Conservation (phyloP, 1,140 invertebrate species). For the Drosophila micromelanica region DNA sequence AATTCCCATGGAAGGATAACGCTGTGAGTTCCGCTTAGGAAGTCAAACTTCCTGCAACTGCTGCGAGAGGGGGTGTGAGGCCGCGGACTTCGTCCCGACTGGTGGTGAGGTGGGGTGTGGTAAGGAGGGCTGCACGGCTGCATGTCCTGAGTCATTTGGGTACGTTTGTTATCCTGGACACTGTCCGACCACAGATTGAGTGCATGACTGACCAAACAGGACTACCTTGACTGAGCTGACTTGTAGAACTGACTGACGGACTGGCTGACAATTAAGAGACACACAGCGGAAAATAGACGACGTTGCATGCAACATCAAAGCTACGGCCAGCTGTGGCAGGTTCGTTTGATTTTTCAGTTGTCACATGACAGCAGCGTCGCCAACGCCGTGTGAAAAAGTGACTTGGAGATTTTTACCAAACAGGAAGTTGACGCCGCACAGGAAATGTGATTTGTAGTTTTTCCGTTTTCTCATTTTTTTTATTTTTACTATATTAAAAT, state of each 20-base stretch:
- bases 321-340: conserved; percentile 54
- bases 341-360: conserved; percentile 62
- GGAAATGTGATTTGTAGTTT: conserved; percentile 82
- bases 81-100: conserved; percentile 28
- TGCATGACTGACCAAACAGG: conserved; percentile 74
- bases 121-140: conserved; percentile 23
- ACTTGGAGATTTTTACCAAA: conserved; percentile 66
- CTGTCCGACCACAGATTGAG: conserved; percentile 65
- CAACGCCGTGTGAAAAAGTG: conserved; percentile 66
- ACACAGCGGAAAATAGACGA: conserved; percentile 75
- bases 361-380: conserved; percentile 39
- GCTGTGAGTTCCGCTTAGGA: conserved; percentile 72
- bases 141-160: conserved; percentile 41
- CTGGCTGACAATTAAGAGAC: conserved; percentile 68
- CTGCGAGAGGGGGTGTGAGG: conserved; percentile 10
- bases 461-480: conserved; percentile 22
- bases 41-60: conserved; percentile 69
- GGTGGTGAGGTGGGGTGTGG: background rate
- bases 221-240: conserved; percentile 54
- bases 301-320: conserved; percentile 78
- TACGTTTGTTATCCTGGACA: conserved; percentile 39
- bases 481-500: conserved; percentile 60
- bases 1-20: conserved; percentile 73
- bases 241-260: conserved; percentile 14
- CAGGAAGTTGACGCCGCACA: conserved; percentile 75